phyloP scores from a whole-genome alignment of 2,888 invertebrate species.

The Ceratothoa steindachneri region DNA sequence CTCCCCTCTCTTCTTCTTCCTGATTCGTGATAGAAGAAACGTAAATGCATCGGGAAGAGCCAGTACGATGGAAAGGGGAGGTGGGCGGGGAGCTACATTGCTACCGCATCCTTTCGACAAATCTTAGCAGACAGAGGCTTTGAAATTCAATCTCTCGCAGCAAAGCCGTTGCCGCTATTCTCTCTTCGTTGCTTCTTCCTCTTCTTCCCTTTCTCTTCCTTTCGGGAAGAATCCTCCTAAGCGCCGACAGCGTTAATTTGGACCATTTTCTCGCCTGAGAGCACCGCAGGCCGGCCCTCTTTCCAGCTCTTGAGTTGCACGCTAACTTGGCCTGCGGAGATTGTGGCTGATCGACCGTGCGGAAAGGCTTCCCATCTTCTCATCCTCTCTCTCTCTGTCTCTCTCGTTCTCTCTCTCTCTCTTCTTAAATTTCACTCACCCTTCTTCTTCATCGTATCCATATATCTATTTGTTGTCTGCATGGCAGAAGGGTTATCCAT shows the following conservation, averaged over 20 bases:
- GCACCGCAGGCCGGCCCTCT: slow-evolving; percentile 11
- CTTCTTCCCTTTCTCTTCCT: background rate
- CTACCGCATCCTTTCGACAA: background rate
- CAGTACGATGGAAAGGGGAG: no score
- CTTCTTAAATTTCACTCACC: background rate
- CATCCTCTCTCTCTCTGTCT: slow-evolving; percentile 3
- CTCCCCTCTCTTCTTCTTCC: no score
- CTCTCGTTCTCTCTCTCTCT: background rate
- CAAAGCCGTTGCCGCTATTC: background rate
- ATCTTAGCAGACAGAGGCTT: background rate
- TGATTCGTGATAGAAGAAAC: no score
- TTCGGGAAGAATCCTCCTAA: slow-evolving; percentile 14
- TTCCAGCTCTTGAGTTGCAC: slow-evolving; percentile 15
- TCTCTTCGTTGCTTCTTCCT: background rate
- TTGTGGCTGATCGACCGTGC: slow-evolving; percentile 3
- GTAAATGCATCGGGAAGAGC: no score
- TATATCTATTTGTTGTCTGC: background rate
- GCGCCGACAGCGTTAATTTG: slow-evolving; percentile 14
- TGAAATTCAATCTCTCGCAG: background rate
- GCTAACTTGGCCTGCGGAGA: slow-evolving; percentile 11
- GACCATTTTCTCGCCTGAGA: background rate
- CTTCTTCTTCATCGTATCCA: background rate
- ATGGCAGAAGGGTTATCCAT: background rate
- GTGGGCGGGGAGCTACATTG: no score
- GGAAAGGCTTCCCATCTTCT: background rate